Evolutionary conservation across 2,797 vertebrate species (phyloP).

Genomic region (Rhabdophis nuchalis): DNA sequence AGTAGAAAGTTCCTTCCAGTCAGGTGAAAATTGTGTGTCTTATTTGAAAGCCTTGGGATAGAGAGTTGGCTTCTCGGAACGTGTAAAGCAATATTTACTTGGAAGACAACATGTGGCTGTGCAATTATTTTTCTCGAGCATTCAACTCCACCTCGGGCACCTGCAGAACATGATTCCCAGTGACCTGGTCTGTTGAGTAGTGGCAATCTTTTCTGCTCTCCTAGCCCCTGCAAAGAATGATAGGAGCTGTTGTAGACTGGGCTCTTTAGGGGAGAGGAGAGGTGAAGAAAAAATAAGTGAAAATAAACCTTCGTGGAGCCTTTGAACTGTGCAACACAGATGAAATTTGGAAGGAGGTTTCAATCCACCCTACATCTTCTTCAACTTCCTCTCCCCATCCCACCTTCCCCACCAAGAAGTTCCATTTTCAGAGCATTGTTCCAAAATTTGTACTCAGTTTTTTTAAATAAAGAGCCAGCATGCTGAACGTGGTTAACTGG

Average conservation of each 20-base stretch:
- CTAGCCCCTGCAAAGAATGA: not conserved
- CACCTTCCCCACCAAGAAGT: not conserved
- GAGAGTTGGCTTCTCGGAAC: not conserved
- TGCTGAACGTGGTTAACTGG: not conserved
- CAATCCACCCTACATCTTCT: not conserved
- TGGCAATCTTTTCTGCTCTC: not conserved
- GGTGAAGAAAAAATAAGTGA: not conserved
- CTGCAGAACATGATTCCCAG: not conserved
- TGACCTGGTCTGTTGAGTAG: not conserved
- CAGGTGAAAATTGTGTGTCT: not conserved
- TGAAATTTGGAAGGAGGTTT: not conserved
- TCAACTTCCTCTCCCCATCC: too few relatives aligned
- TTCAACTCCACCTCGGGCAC: not conserved
- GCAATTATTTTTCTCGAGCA: not conserved
- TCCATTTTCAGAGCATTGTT: not conserved
- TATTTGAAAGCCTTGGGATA: not conserved
- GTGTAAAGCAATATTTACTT: not conserved
- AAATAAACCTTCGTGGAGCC: not conserved
- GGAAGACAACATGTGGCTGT: not conserved
- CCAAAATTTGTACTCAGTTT: not conserved
- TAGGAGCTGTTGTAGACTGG: not conserved
- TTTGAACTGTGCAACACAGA: not conserved
- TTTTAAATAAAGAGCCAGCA: not conserved
- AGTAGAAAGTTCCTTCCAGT: not conserved
- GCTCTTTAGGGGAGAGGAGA: not conserved